Evolutionary conservation across 2,113 vertebrate genomes (phyloP).

Genomic region (Leucoraja erinaceus): DNA sequence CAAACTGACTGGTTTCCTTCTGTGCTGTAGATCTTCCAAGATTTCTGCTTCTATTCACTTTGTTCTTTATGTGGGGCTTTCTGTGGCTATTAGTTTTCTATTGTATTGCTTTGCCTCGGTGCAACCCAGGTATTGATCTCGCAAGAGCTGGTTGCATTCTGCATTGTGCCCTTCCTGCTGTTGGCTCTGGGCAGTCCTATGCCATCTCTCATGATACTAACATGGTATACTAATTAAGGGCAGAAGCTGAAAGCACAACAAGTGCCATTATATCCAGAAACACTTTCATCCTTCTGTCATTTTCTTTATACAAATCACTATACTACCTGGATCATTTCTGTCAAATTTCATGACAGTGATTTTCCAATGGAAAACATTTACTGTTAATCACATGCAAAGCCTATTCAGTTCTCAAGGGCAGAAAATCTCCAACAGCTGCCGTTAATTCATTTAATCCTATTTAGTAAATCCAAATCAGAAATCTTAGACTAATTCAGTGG

Average conservation of each 20-base stretch:
- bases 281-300: neutral
- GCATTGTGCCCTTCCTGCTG: neutral
- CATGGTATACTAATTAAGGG: neutral
- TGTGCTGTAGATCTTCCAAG: no score
- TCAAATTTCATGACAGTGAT: neutral
- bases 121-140: neutral
- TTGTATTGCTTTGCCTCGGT: neutral
- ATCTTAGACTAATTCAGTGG: conserved; percentile 13
- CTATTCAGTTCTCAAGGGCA: neutral
- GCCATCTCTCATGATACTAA: neutral
- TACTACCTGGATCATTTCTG: neutral
- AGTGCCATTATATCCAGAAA: neutral
- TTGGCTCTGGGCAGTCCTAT: neutral
- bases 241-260: neutral
- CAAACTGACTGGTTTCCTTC: no score
- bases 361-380: neutral
- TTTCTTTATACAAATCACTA: neutral
- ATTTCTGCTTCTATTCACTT: neutral
- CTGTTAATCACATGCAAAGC: neutral
- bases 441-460: neutral
- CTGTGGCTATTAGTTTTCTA: neutral
- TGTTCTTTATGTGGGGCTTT: neutral
- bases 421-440: neutral
- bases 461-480: neutral
- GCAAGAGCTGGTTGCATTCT: neutral